A percentile compares a stretch with the other conserved stretches of the same genome.
These are phyloP conservation scores for Maconellicoccus hirsutus DNA, from an alignment of 1,140 invertebrate genomes.

Conservation along the genomic window DNA sequence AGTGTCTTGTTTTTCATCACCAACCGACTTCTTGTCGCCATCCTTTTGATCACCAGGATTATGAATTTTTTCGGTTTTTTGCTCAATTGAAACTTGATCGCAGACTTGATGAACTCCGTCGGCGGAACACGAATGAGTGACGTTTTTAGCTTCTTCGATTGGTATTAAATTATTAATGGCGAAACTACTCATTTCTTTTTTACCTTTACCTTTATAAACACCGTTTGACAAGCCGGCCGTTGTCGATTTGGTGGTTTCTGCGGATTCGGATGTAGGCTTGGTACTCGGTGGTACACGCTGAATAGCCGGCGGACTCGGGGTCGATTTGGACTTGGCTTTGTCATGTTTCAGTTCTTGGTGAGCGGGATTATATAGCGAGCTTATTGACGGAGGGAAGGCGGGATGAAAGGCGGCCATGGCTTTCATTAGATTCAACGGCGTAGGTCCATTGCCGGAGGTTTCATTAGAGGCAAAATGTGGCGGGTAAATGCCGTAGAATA, in stretches of 20 bases:
- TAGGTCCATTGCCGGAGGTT: slow-evolving; percentile 1
- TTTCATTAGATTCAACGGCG: slow-evolving; percentile 28
- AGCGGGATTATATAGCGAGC: slow-evolving; percentile 31
- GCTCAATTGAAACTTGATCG: not conserved
- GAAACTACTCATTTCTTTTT: not conserved
- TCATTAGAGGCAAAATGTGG: not conserved
- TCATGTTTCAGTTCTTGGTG: slow-evolving; percentile 24
- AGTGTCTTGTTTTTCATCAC: not conserved
- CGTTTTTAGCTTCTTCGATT: not conserved
- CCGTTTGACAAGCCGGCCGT: not conserved
- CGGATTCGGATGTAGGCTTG: not conserved
- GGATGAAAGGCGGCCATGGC: slow-evolving; percentile 32
- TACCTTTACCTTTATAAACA: not conserved
- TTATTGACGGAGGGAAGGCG: slow-evolving; percentile 31
- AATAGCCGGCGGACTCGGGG: slow-evolving; percentile 15
- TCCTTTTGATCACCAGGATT: not conserved
- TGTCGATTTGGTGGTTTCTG: not conserved
- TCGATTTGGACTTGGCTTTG: slow-evolving; percentile 15
- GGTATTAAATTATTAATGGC: not conserved
- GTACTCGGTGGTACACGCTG: not conserved
- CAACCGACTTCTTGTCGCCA: not conserved
- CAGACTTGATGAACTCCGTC: not conserved
- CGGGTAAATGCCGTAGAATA: slow-evolving; percentile 20
- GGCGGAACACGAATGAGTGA: not conserved
- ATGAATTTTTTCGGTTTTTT: not conserved